Conservation (phyloP, 2,888 invertebrate genomes). For the Alloplasta piceator region DNA sequence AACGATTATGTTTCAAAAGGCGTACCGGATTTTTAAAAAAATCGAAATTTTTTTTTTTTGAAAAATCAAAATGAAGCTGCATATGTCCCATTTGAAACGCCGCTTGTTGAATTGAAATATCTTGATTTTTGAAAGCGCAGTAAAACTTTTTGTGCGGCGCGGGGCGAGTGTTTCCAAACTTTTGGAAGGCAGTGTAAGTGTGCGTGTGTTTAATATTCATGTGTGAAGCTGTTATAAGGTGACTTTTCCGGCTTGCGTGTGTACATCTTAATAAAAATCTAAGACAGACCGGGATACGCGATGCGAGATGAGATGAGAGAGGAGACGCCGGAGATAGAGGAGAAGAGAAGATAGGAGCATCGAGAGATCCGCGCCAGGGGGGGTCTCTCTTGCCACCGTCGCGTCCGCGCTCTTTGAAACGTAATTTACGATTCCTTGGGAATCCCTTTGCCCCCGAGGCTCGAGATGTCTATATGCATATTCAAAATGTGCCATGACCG, state of each 20-base stretch:
- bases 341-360: conserved; percentile 3
- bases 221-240: conserved; percentile 29
- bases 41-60: no score
- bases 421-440: conserved; percentile 52
- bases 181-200: no score
- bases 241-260: conserved; percentile 29
- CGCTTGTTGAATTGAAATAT: no score
- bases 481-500: conserved; percentile 1
- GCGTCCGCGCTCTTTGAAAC: conserved; percentile 43
- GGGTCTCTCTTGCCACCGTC: conserved; percentile 54
- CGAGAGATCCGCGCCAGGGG: conserved; percentile 45
- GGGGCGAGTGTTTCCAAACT: no score
- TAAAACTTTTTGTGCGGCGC: no score
- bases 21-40: no score
- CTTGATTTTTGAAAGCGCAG: no score
- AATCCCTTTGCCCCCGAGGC: neutral
- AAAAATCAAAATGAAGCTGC: no score
- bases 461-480: neutral
- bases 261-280: conserved; percentile 58
- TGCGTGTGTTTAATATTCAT: neutral
- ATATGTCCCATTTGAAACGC: no score
- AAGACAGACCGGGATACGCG: conserved; percentile 26
- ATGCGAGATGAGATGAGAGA: neutral
- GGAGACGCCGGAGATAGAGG: conserved; percentile 10
- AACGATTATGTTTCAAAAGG: no score